Conservation (phyloP, 2,888 invertebrate species). For the Morpho helenor region DNA sequence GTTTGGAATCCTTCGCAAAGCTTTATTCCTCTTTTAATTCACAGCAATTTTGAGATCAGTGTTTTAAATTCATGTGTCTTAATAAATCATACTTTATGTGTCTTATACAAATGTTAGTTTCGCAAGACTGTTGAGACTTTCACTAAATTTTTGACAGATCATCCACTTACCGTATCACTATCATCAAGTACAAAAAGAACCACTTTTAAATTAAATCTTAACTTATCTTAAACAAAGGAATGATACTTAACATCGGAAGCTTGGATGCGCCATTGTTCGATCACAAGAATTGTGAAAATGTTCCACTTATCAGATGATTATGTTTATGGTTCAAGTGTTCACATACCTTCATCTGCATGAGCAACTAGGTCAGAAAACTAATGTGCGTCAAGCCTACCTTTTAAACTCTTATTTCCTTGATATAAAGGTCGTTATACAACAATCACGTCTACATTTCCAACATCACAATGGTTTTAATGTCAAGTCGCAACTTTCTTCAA, state of each 20-base stretch:
- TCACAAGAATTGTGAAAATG: constrained; percentile 41
- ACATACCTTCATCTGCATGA: constrained; percentile 33
- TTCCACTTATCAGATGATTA: constrained; percentile 30
- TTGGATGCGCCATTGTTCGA: constrained; percentile 21
- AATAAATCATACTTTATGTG: too few species aligned
- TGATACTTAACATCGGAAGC: constrained; percentile 17
- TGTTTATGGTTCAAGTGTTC: constrained; percentile 49
- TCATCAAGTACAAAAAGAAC: constrained; percentile 1
- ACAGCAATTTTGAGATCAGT: too few species aligned
- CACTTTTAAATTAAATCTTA: constrained; percentile 5
- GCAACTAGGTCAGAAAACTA: constrained; percentile 25
- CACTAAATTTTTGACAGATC: neutral
- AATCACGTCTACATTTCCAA: constrained; percentile 41
- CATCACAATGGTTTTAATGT: constrained; percentile 43
- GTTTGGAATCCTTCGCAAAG: too few species aligned
- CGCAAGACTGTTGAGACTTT: too few species aligned
- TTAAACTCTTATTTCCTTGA: constrained; percentile 6
- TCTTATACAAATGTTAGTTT: too few species aligned
- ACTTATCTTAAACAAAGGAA: constrained; percentile 22
- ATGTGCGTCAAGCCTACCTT: neutral
- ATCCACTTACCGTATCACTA: constrained; percentile 1
- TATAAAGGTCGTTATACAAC: constrained; percentile 11
- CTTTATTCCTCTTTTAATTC: too few species aligned
- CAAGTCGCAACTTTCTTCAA: constrained; percentile 33
- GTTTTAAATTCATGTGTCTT: too few species aligned